Evolutionary conservation across 1,140 invertebrate species (phyloP).

Genomic region (Arion vulgaris): DNA sequence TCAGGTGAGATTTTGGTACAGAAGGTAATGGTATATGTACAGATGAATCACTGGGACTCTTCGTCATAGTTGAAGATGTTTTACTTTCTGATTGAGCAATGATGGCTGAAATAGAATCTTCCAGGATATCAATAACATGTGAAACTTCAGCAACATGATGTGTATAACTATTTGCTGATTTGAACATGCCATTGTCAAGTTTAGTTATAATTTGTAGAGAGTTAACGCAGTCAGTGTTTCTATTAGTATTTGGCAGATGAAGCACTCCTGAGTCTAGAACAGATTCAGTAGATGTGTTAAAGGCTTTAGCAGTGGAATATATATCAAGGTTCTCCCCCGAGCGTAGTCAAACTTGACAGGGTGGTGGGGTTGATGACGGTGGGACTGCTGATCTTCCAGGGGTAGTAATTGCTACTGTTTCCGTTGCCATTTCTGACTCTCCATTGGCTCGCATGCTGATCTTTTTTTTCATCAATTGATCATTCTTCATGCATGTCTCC

Average conservation of each 20-base stretch:
- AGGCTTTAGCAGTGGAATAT: background rate
- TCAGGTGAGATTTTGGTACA: background rate
- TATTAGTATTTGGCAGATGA: background rate
- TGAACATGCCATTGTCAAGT: background rate
- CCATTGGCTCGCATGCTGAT: slow-evolving; percentile 39
- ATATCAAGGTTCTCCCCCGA: slow-evolving; percentile 39
- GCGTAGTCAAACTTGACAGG: slow-evolving; percentile 38
- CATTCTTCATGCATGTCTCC: slow-evolving; percentile 42
- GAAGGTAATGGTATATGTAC: background rate
- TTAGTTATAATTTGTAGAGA: background rate
- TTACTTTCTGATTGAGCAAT: background rate
- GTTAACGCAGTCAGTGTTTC: background rate
- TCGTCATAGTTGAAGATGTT: background rate
- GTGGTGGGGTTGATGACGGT: slow-evolving; percentile 2
- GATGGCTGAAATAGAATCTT: background rate
- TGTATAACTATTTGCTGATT: background rate
- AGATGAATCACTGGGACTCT: background rate
- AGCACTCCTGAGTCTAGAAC: background rate
- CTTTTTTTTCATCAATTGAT: slow-evolving; percentile 41
- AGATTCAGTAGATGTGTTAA: background rate
- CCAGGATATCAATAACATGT: background rate
- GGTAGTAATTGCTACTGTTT: slow-evolving; percentile 42
- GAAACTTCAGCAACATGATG: background rate
- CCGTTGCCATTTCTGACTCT: slow-evolving; percentile 42
- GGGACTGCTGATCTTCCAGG: slow-evolving; percentile 25